Base-by-base conservation (phyloP, 2,113 vertebrate genomes). In the Thunnus maccoyii region DNA sequence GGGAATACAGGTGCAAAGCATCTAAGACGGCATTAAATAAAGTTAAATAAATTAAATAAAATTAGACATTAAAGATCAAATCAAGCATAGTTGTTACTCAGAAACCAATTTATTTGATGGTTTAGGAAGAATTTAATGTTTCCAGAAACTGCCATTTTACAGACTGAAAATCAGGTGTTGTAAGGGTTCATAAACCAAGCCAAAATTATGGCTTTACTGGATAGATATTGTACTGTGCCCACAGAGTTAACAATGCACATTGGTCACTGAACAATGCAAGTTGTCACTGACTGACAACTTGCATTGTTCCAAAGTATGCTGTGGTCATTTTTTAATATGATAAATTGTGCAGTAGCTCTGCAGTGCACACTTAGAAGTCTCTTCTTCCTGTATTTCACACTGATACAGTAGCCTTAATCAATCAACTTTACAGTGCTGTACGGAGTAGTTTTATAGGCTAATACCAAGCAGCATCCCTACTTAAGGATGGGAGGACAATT, bases 371-470 rank as follows among this genome's bases (percentile, higher is more conserved):
- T 69, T 27, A 12, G 4, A 68, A 57, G 64, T 76, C 17, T 55
- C 57, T 61, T 75, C 65, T 67, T 47, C 52, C 27, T 63, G 25
- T 54, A 62, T 69, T 85, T 80, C 75, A 69, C 67, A 72, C 61
- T 47, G 74, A 90, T 80, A 64, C 85, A 83, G 83, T 83, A 87
- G 55, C 74, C 22, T 58, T 80, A 71, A 88, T 90, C 77, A 82
- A 73, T 92, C 88, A 86, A 72, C 22, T 56, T 25, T 77, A 56
- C 64, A 17, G 15, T 62, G 13, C 60, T 51, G 68, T 30, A 61
- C 41, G 14, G 22, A 22, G 32, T 65, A 27, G 22, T 51, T 55
- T 83, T 81, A 41, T 61, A 9, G 50, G 20, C 52, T 73, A 81
- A 76, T 18, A 32, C 48, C 69, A 18, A 9, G 51, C 68, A 30